Evolutionary conservation across 2,888 invertebrate genomes (phyloP), one percentile per base, ranked within the genome.

Genomic region (Nezara viridula): DNA sequence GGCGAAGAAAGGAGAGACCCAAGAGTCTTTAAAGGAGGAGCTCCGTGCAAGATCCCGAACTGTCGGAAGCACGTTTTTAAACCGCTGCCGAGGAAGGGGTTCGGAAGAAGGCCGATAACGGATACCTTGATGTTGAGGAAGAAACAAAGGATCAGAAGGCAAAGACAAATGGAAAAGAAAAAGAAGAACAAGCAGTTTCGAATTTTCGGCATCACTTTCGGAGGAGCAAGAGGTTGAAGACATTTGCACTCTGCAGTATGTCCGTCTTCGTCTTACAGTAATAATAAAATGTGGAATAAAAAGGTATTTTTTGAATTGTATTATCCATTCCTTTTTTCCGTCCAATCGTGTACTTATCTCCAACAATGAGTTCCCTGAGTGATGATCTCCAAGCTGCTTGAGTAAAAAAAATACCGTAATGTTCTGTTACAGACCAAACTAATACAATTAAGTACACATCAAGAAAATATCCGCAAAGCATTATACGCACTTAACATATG

Each of bases 161-260:
- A 37, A 9, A 73, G 21, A 73, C 4, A 14, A 27, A 1, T 60
- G 4, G 66, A 37, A 21, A 73, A 37, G 9, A 73, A 60, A 60
- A 60, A 73, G 37, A 66, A 66, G 32, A 37, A 32, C 7, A 73
- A 73, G 6, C 37, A 19, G 37, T 73, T 73, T 37, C 66, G 66
- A 32, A 73, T 73, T 73, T 73, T 73, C 66, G 66, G 66, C 5
- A 73, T 73, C 7, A 73, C 66, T 37, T 73, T 73, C 37, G 66
- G 66, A 6, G 66, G 66, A 37, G n/a, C n/a, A n/a, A 37, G 19
- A 5, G 5, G 19, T 2, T 73, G 37, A 73, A 27, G 10, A 1
- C 21, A 21, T 19, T 0, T 0, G 6, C 14, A 37, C 37, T 21
- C 4, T 73, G 12, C 4, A 37, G 9, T 73, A 19, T 37, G 66